phyloP scores from a whole-genome alignment of 2,113 vertebrate genomes.

The Tachuris rubrigastra region DNA sequence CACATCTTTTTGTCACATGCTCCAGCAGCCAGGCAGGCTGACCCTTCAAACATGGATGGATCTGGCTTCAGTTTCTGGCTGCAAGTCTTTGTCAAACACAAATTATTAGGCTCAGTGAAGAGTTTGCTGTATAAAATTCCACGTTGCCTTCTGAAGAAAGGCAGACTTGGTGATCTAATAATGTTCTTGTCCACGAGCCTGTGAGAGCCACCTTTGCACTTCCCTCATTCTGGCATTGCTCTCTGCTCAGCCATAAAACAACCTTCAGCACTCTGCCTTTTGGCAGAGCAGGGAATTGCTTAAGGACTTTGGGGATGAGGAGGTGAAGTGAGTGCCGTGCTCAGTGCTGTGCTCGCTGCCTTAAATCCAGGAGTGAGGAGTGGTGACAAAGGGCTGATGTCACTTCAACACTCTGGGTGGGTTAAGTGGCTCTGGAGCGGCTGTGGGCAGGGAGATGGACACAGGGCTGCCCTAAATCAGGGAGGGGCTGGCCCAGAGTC shows the following conservation, averaged over 20 bases:
- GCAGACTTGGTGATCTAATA: constrained; percentile 28
- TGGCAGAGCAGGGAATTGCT: not conserved
- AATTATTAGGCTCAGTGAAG: not conserved
- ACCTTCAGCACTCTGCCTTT: not conserved
- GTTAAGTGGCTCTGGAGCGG: not conserved
- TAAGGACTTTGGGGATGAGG: not conserved
- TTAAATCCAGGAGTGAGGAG: not conserved
- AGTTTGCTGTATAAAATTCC: not conserved
- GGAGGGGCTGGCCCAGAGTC: not conserved
- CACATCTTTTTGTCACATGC: not conserved
- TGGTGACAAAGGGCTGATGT: not conserved
- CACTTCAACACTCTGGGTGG: not conserved
- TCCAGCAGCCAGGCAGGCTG: not conserved
- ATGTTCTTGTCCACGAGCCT: not conserved
- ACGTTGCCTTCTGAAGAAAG: not conserved
- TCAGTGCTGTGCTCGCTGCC: rapidly evolving
- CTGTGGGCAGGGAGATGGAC: not conserved
- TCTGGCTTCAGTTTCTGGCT: not conserved
- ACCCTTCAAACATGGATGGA: not conserved
- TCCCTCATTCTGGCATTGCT: constrained; percentile 29
- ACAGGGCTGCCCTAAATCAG: not conserved
- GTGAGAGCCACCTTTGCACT: constrained; percentile 8
- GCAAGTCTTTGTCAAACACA: not conserved
- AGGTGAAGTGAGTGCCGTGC: not conserved
- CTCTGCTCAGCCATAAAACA: not conserved